Percentiles rank a stretch among this genome's conserved stretches.
Evolutionary conservation across 2,113 vertebrate species (phyloP).

Genomic region (Gallinago media): DNA sequence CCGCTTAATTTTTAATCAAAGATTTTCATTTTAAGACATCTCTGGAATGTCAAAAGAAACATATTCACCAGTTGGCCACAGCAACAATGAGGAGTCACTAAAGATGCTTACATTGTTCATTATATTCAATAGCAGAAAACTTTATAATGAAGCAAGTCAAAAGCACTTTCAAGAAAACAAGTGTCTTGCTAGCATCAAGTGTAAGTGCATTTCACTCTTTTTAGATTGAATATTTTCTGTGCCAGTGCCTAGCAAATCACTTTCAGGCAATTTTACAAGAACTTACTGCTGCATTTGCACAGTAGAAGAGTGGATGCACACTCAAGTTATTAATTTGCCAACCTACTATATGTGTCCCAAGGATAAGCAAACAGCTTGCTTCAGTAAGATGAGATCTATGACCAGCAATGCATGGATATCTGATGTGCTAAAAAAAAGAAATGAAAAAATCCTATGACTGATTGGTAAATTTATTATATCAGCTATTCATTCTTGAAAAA

Average conservation of each 20-base stretch:
- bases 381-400: not conserved
- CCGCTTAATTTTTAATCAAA: not conserved
- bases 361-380: not conserved
- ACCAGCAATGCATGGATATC: not conserved
- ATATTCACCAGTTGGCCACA: not conserved
- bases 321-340: not conserved
- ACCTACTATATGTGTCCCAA: not conserved
- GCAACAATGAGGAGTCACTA: not conserved
- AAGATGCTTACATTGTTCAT: not conserved
- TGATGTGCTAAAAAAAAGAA: not conserved
- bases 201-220: not conserved
- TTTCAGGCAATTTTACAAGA: not conserved
- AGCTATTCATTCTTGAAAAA: not conserved
- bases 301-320: not conserved
- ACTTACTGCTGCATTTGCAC: not conserved
- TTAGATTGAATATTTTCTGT: not conserved
- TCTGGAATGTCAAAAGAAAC: not conserved
- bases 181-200: not conserved
- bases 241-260: not conserved
- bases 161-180: not conserved
- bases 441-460: not conserved
- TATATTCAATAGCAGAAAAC: not conserved
- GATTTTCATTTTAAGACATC: not conserved
- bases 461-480: not conserved
- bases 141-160: not conserved